phyloP scores from a whole-genome alignment of 2,888 invertebrate genomes.

The Ecliptopera silaceata region DNA sequence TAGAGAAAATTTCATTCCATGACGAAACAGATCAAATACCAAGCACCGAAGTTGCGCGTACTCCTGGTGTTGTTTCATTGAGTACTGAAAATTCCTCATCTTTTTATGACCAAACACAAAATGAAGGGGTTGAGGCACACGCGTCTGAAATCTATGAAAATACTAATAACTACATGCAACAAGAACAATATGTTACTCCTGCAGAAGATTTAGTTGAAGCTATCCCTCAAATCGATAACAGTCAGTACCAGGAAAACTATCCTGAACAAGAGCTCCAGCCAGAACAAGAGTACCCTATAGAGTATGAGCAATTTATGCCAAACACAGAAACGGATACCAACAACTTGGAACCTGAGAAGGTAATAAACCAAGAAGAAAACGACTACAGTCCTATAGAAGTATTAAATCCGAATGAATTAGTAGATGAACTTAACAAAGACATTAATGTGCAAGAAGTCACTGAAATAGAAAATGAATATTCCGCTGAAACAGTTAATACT shows the following conservation, averaged over 20 bases:
- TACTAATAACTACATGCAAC: conserved; percentile 1
- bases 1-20: conserved; percentile 20
- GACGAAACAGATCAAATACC: conserved; percentile 16
- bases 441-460: conserved; percentile 4
- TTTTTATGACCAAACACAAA: conserved; percentile 13
- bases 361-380: conserved; percentile 32
- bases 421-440: conserved; percentile 33
- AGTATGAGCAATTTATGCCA: conserved; percentile 25
- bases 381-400: conserved; percentile 32
- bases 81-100: conserved; percentile 7
- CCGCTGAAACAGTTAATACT: conserved; percentile 37
- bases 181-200: conserved; percentile 8
- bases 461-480: conserved; percentile 37
- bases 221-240: conserved; percentile 9
- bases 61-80: neutral
- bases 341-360: conserved; percentile 28
- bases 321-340: conserved; percentile 20
- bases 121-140: conserved; percentile 9
- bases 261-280: conserved; percentile 22
- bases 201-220: conserved; percentile 15
- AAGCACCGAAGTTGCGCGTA: conserved; percentile 5
- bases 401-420: conserved; percentile 31
- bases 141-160: conserved; percentile 1
- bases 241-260: conserved; percentile 20
- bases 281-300: conserved; percentile 16